Evolutionary conservation across 1,140 invertebrate species (phyloP), one percentile per base, ranked within the genome.

Genomic region (Ostrea edulis): DNA sequence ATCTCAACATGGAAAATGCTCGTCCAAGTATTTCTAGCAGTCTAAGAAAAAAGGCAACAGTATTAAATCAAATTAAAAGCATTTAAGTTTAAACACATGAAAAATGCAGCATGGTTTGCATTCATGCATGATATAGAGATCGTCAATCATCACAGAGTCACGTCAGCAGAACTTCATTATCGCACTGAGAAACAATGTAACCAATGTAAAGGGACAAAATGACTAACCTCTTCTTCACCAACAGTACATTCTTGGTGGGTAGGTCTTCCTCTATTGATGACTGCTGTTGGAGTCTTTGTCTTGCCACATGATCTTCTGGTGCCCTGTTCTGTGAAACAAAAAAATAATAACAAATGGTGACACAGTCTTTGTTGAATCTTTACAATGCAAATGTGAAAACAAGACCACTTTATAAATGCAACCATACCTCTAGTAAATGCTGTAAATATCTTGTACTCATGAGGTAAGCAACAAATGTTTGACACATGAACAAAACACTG

Each of bases 381-480:
- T 62, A 7, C 14, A 62, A 62, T 14, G 58, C 17, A 62, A 17
- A 44, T 2, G 35, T 44, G n/a, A 62, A 14, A 62, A 17, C 12
- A 62, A 12, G 17, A 62, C 58, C 11, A 62, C 58, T 7, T 1
- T 14, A 14, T 14, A 25, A 25, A 20, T 81, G 9, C 11, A 44
- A 22, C 58, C 91, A 90, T 91, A 94, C 94, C 93, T 94, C 94
- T 51, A 95, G 84, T 22, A 94, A 54, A 85, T 94, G 92, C 71
- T 93, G 92, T 77, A 94, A 86, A 86, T 94, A 93, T 84, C 90
- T 89, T 11, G 94, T 94, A 62, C 93, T 91, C 55, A 93, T 93
- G 9, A 94, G 88, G 44, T 94, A 90, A 11, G 94, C 91, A 12
- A 93, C 88, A 82, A 92, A 93, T 20, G 91, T 90, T 88, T 94